Conservation (phyloP, 2,797 vertebrate species). For the Cephalopachus bancanus region DNA sequence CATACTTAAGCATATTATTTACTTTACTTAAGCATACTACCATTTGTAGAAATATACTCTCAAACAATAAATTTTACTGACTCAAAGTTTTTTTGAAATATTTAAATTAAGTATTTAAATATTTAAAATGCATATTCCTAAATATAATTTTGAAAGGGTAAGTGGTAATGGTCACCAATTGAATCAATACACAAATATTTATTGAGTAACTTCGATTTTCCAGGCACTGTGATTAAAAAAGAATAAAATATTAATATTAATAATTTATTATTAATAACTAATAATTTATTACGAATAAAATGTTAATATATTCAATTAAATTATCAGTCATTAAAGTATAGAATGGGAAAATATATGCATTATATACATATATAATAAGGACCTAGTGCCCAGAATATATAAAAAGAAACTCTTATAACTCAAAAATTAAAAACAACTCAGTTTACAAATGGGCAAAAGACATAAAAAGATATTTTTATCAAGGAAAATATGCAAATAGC, state of each 20-base stretch:
- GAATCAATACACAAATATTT: neutral
- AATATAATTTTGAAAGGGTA: neutral
- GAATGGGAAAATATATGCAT: neutral
- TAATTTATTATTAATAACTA: no score
- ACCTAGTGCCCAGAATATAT: neutral
- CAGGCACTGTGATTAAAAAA: neutral
- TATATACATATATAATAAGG: neutral
- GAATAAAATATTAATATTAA: neutral
- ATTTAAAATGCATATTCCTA: neutral
- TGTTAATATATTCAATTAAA: neutral
- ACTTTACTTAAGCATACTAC: neutral
- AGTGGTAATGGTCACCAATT: neutral
- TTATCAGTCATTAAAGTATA: neutral
- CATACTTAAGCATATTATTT: neutral
- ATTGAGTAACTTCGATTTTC: neutral
- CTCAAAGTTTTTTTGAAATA: neutral
- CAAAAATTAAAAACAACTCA: neutral
- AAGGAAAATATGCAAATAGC: neutral
- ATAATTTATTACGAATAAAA: neutral
- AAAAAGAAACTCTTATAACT: neutral
- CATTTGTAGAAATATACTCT: slow-evolving; percentile 43
- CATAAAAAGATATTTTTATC: neutral
- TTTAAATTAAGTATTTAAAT: neutral
- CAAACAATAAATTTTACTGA: neutral
- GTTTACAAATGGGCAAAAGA: neutral